phyloP scores from a whole-genome alignment of 2,797 vertebrate species.

The Taenioides sp. region DNA sequence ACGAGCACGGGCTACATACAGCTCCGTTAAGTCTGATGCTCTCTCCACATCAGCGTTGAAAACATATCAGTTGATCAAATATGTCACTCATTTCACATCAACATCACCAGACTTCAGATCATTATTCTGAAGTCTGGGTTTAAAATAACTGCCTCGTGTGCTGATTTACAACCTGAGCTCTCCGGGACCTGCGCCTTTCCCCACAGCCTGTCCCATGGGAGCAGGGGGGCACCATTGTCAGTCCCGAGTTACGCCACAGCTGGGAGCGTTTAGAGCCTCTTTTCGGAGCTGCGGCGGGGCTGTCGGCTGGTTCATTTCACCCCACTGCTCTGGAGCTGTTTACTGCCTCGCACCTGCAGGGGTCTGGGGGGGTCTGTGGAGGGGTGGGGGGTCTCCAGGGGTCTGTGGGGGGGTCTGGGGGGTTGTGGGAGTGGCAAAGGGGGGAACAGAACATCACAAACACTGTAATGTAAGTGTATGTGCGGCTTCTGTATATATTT shows the following conservation, averaged over 20 bases:
- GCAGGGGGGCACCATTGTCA: conserved; percentile 44
- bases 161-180: conserved; percentile 45
- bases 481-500: conserved; percentile 22
- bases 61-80: neutral
- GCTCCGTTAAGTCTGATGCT: too few species aligned
- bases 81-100: neutral
- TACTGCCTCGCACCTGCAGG: conserved; percentile 68
- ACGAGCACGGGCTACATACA: too few species aligned
- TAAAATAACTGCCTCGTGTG: conserved; percentile 18
- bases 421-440: neutral
- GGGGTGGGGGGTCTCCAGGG: conserved; percentile 28
- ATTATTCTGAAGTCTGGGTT: neutral
- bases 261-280: conserved; percentile 65
- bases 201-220: conserved; percentile 47
- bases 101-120: neutral
- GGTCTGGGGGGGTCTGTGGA: conserved; percentile 27
- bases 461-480: conserved; percentile 14
- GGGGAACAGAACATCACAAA: conserved; percentile 30
- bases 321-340: conserved; percentile 64
- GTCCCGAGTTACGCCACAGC: conserved; percentile 61
- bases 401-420: conserved; percentile 17
- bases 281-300: conserved; percentile 49
- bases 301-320: conserved; percentile 72
- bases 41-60: neutral
- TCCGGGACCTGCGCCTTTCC: conserved; percentile 12